Conservation (phyloP, 2,113 vertebrate genomes). For the Patagioenas fasciata region DNA sequence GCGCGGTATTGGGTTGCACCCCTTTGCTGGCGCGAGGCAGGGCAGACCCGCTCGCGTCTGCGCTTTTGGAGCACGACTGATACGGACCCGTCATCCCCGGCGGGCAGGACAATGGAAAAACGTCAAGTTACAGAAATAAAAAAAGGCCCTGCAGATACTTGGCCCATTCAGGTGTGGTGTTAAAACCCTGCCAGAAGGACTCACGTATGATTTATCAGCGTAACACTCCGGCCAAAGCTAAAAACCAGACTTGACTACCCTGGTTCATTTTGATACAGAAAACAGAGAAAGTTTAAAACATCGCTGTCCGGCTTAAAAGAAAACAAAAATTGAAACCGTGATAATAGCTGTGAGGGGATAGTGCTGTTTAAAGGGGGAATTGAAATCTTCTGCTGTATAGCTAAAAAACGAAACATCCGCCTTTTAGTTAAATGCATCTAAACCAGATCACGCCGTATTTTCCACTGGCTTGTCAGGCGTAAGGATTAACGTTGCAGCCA, state of each 20-base stretch:
- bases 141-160: constrained; percentile 45
- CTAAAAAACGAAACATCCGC: neutral
- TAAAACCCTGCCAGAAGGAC: constrained; percentile 38
- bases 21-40: neutral
- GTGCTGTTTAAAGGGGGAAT: neutral
- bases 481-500: neutral
- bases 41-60: neutral
- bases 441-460: neutral
- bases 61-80: neutral
- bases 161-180: neutral
- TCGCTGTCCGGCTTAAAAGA: neutral
- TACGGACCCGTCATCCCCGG: neutral
- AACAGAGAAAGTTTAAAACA: constrained; percentile 51
- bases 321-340: neutral
- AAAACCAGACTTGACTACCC: constrained; percentile 48
- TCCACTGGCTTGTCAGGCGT: neutral
- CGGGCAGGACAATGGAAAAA: constrained; percentile 41
- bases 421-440: neutral
- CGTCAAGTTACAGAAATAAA: neutral
- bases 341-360: neutral
- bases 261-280: constrained; percentile 52
- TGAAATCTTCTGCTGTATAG: neutral
- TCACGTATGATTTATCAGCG: constrained; percentile 29
- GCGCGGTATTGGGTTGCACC: constrained; percentile 47
- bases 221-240: neutral